These are phyloP conservation scores for Drosophila oshimai DNA, from an alignment of 1,140 invertebrate genomes.

Conservation along the genomic window DNA sequence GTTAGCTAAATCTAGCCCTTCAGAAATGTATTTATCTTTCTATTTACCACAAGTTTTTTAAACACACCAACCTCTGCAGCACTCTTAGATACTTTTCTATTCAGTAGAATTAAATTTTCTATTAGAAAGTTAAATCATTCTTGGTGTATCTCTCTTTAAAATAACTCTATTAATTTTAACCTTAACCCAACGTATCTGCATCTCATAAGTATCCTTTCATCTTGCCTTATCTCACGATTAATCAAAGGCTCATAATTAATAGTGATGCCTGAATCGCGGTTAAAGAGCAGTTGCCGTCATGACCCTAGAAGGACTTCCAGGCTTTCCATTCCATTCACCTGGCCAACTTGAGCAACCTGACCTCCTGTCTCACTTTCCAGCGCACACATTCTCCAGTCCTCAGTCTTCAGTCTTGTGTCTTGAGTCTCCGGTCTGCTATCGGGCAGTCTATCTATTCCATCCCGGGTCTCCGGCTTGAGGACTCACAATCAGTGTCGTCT, in stretches of 20 bases:
- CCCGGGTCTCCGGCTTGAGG: slow-evolving; percentile 10
- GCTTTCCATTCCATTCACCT: slow-evolving; percentile 29
- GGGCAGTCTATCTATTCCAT: slow-evolving; percentile 26
- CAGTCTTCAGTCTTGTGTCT: too few species aligned
- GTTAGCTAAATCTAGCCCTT: too few species aligned
- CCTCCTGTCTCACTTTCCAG: slow-evolving; percentile 41
- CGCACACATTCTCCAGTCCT: slow-evolving; percentile 13
- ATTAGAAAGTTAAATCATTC: too few species aligned
- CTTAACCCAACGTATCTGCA: background rate
- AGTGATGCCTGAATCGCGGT: slow-evolving; percentile 1
- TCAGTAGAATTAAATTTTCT: too few species aligned
- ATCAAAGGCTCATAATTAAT: slow-evolving; percentile 36
- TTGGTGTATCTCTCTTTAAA: too few species aligned
- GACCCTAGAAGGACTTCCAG: slow-evolving; percentile 31
- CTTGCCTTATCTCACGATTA: background rate
- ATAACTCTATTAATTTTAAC: too few species aligned
- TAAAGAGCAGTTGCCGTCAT: slow-evolving; percentile 8
- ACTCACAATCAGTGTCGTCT: slow-evolving; percentile 54
- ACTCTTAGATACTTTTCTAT: too few species aligned
- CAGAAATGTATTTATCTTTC: too few species aligned
- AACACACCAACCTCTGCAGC: too few species aligned
- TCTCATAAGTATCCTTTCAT: background rate
- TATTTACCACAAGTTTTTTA: too few species aligned
- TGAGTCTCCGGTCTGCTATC: slow-evolving; percentile 11
- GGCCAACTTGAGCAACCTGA: slow-evolving; percentile 30